Conservation (phyloP, 2,113 vertebrate genomes). For the Ibidorhyncha struthersii region DNA sequence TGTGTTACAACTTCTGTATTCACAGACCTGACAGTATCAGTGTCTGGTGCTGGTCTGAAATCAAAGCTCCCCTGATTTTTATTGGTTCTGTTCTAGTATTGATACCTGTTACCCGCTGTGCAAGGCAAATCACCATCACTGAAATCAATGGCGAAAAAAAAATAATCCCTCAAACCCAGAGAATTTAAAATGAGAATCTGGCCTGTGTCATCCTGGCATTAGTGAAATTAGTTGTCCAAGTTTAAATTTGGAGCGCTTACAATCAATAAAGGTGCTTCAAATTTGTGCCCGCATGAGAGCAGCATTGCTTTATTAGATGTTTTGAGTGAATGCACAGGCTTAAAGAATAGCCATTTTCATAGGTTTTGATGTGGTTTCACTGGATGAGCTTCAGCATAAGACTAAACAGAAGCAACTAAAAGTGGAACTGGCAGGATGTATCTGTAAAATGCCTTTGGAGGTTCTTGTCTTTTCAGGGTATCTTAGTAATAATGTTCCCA, state of each 20-base stretch:
- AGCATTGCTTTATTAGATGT: background rate
- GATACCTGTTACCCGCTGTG: background rate
- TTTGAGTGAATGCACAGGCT: background rate
- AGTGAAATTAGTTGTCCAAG: background rate
- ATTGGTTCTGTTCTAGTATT: background rate
- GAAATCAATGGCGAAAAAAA: background rate
- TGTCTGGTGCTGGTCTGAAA: background rate
- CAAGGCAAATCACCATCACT: background rate
- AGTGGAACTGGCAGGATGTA: background rate
- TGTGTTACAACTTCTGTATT: background rate
- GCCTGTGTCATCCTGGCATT: background rate
- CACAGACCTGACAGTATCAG: background rate
- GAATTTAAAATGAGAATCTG: background rate
- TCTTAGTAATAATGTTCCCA: background rate
- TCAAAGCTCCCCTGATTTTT: background rate
- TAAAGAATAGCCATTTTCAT: background rate
- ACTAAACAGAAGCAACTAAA: background rate
- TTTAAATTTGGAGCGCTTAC: background rate
- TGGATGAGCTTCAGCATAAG: background rate
- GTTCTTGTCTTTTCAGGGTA: background rate
- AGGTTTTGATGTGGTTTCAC: background rate
- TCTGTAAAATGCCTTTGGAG: background rate
- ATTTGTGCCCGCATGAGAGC: background rate
- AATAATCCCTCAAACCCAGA: background rate
- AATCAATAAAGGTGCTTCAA: background rate